Evolutionary conservation across 2,888 invertebrate species (phyloP), one percentile per base, ranked within the genome.

Genomic region (Catocala nupta): DNA sequence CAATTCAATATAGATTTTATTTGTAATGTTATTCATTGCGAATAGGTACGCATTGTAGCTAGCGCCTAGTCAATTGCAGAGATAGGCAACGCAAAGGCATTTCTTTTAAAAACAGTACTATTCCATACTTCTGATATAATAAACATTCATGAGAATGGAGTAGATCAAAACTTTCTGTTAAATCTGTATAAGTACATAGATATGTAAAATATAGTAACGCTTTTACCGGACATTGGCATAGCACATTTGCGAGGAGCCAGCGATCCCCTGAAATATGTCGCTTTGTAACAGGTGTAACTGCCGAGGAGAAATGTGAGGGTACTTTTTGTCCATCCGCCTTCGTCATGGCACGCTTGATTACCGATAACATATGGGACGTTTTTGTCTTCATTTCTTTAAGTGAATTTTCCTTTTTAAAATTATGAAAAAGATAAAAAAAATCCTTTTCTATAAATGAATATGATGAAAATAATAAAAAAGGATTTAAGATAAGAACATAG

Each of bases 251-350:
- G 73, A 72, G 52, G 62, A 42, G 33, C 13, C 53, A 56, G 50
- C 63, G 63, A 55, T 63, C 58, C 70, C 50, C 61, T 81, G 77
- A 81, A 81, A 81, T 81, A 84, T 80, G 70, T 65, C 63, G 57
- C 44, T 64, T 76, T 53, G 86, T 84, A 85, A 85, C 82, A 86
- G 85, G 83, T 85, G 83, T 78, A 81, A 72, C 71, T 69, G 74
- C 76, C 71, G 70, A 68, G 69, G 69, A 67, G 65, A 55, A 55
- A 74, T 68, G 70, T 67, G 9, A 39, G 72, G 73, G 61, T 64
- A 78, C 71, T 77, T 78, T 80, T 80, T 74, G 71, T 67, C 59
- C 68, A 73, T 67, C 74, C 76, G 79, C 75, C 78, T 77, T 68
- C 67, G 70, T 74, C 66, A 75, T 13, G 42, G 60, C 73, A 73